phyloP scores from a whole-genome alignment of 2,888 invertebrate species.

The Patella depressa region DNA sequence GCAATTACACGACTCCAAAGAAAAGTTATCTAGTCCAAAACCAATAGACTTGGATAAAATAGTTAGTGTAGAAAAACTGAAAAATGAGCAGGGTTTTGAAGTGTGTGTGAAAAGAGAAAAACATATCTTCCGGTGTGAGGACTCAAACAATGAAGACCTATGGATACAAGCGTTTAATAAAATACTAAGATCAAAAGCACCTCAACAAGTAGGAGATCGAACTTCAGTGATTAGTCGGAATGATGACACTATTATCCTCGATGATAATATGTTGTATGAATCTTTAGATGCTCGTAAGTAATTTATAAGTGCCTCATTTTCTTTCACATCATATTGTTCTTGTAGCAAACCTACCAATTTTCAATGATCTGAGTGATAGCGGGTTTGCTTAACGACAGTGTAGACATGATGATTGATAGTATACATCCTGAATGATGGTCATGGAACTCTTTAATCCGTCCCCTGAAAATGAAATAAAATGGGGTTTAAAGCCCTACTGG shows the following conservation, averaged over 20 bases:
- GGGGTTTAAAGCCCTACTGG: too few relatives aligned
- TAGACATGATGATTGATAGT: too few relatives aligned
- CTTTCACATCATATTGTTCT: not conserved
- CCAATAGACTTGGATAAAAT: not conserved
- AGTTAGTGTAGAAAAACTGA: not conserved
- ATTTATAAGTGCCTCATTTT: not conserved
- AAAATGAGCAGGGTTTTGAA: not conserved
- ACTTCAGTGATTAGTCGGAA: not conserved
- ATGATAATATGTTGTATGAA: conserved; percentile 35
- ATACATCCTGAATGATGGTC: too few relatives aligned
- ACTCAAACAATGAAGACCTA: not conserved
- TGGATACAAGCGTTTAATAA: not conserved
- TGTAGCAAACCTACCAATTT: too few relatives aligned
- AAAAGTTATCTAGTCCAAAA: not conserved
- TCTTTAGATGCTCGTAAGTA: conserved; percentile 30
- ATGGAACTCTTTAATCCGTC: too few relatives aligned
- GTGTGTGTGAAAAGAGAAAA: not conserved
- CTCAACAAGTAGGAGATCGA: not conserved
- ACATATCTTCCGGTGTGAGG: not conserved
- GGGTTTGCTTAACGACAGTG: too few relatives aligned
- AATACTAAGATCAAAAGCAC: not conserved
- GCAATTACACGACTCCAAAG: not conserved
- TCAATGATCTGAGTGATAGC: too few relatives aligned
- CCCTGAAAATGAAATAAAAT: too few relatives aligned
- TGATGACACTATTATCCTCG: conserved; percentile 16